Percentiles rank a stretch among this genome's conserved stretches.
These are phyloP conservation scores for Oreohelix idahoensis DNA, from an alignment of 1,140 invertebrate genomes.

Conservation along the genomic window DNA sequence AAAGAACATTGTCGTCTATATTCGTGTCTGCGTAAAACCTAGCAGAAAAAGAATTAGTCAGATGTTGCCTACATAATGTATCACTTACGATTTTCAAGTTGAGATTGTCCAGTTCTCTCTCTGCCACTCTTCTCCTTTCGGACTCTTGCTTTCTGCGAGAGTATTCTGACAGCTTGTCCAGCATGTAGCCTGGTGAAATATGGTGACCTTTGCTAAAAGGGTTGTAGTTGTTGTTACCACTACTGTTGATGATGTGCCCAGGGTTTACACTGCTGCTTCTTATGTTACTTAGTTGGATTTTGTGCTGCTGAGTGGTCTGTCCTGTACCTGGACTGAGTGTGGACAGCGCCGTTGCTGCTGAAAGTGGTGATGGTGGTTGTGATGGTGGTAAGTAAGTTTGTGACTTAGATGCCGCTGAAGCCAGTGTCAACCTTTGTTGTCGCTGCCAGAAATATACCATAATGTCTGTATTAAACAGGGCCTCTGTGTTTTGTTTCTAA, in stretches of 20 bases:
- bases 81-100: conserved; percentile 39
- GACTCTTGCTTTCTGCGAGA: conserved; percentile 25
- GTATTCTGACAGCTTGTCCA: conserved; percentile 21
- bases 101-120: conserved; percentile 40
- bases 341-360: neutral
- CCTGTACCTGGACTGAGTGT: neutral
- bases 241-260: neutral
- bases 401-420: neutral
- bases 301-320: neutral
- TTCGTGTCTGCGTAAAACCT: too few species aligned
- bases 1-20: too few species aligned
- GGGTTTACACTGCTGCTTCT: neutral
- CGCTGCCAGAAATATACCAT: conserved; percentile 19
- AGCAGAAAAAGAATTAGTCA: too few species aligned
- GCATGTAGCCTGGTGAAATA: neutral
- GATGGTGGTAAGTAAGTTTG: neutral
- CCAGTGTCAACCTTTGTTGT: neutral
- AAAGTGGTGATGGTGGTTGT: neutral
- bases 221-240: neutral
- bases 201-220: neutral
- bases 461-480: neutral
- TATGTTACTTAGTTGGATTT: neutral
- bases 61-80: too few species aligned
- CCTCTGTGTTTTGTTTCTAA: too few species aligned
- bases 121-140: conserved; percentile 32